Percentiles rank a stretch among this genome's conserved stretches.
These are phyloP conservation scores for Onychostruthus taczanowskii DNA, from an alignment of 2,113 vertebrate genomes.

Conservation along the genomic window DNA sequence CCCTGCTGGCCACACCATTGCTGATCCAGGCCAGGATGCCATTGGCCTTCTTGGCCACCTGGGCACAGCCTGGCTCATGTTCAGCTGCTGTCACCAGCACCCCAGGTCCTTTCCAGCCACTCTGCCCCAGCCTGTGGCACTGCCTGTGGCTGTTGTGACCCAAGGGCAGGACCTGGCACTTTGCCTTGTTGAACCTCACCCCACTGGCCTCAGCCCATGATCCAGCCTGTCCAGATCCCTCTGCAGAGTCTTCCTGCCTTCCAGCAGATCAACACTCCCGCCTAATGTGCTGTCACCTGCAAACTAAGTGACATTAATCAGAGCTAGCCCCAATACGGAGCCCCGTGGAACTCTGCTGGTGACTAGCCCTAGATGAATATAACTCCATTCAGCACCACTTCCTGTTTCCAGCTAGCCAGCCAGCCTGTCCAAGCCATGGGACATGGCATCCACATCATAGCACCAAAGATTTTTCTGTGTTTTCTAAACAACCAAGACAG, in stretches of 20 bases:
- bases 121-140: neutral
- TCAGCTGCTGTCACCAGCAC: neutral
- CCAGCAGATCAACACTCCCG: neutral
- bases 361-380: neutral
- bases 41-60: neutral
- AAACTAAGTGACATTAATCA: neutral
- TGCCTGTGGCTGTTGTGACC: neutral
- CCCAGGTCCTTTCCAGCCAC: neutral
- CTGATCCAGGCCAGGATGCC: neutral
- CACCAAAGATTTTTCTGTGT: neutral
- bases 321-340: neutral
- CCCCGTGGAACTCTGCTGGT: neutral
- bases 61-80: neutral
- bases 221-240: neutral
- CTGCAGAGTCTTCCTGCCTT: neutral
- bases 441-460: neutral
- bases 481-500: neutral
- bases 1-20: neutral
- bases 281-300: accelerated
- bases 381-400: neutral
- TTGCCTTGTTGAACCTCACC: neutral
- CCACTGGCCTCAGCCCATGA: neutral
- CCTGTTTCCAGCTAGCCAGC: neutral
- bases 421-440: neutral
- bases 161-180: neutral